Evolutionary conservation across 2,113 vertebrate species (phyloP).

Genomic region (Scomber colias): DNA sequence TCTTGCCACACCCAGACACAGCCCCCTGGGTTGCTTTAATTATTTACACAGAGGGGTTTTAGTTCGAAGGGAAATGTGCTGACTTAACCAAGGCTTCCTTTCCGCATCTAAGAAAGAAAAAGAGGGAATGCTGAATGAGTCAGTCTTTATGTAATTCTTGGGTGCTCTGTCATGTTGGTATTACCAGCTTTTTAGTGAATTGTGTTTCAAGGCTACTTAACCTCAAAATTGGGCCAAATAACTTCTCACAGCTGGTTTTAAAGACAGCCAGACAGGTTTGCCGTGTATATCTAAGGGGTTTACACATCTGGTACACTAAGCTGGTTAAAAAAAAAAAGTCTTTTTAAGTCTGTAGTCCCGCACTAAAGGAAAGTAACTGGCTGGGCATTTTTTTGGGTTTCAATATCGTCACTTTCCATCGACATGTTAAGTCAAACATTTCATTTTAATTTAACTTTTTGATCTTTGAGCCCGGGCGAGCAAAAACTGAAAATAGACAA

Average conservation of each 20-base stretch:
- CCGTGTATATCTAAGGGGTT: slow-evolving; percentile 1
- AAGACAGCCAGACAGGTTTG: neutral
- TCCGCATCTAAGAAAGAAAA: slow-evolving; percentile 30
- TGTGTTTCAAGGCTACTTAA: slow-evolving; percentile 18
- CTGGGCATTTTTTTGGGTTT: no score
- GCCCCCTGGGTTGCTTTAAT: slow-evolving; percentile 64
- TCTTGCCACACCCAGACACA: slow-evolving; percentile 53
- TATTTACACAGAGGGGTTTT: slow-evolving; percentile 68
- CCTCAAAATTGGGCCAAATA: slow-evolving; percentile 25
- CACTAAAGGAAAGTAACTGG: no score
- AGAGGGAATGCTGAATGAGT: slow-evolving; percentile 56
- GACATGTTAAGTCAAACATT: no score
- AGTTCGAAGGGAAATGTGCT: slow-evolving; percentile 70
- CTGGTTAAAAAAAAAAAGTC: neutral
- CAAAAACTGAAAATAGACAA: no score
- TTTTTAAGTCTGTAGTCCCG: no score
- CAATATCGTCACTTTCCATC: no score
- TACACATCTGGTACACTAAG: neutral
- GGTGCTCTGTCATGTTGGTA: neutral
- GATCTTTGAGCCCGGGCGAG: no score
- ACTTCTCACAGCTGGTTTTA: neutral
- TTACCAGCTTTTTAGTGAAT: slow-evolving; percentile 11
- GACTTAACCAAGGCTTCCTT: slow-evolving; percentile 60
- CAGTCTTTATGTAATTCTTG: slow-evolving; percentile 30
- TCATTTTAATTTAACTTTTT: no score